Evolutionary conservation across 2,797 vertebrate genomes (phyloP).

Genomic region (Pteropus rufus): DNA sequence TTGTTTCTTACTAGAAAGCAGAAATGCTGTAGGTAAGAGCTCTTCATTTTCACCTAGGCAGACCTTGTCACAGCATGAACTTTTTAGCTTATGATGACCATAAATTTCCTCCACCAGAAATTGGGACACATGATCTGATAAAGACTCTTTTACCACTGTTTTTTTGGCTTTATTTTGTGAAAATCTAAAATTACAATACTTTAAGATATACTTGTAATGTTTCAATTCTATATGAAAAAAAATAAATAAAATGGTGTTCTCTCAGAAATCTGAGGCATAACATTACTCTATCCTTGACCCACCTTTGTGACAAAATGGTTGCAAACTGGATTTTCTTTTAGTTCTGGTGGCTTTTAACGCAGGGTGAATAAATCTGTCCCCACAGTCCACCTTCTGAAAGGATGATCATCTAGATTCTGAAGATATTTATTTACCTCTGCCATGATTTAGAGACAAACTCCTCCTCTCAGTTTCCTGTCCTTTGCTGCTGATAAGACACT

Average conservation of each 20-base stretch:
- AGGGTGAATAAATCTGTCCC: slow-evolving; percentile 72
- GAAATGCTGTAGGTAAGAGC: background rate
- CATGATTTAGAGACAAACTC: slow-evolving; percentile 68
- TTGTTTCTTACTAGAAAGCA: background rate
- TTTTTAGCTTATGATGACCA: background rate
- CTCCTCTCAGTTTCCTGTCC: slow-evolving; percentile 51
- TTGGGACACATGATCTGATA: background rate
- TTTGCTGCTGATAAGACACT: slow-evolving; percentile 57
- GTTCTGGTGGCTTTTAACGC: background rate
- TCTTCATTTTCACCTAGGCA: background rate
- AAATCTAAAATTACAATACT: slow-evolving; percentile 12
- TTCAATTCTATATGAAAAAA: slow-evolving; percentile 13
- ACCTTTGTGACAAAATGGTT: background rate
- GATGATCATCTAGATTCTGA: slow-evolving; percentile 69
- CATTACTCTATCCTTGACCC: background rate
- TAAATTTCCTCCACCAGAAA: background rate
- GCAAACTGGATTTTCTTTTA: background rate
- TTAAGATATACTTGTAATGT: background rate
- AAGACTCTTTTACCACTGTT: background rate
- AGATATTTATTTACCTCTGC: slow-evolving; percentile 76
- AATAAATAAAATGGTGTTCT: background rate
- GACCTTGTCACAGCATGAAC: background rate
- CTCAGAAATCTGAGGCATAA: background rate
- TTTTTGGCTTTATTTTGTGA: background rate
- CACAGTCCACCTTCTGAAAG: slow-evolving; percentile 66